Percentiles rank a stretch among this genome's conserved stretches.
phyloP scores from a whole-genome alignment of 2,797 vertebrate species.

The Chromobotia macracanthus region DNA sequence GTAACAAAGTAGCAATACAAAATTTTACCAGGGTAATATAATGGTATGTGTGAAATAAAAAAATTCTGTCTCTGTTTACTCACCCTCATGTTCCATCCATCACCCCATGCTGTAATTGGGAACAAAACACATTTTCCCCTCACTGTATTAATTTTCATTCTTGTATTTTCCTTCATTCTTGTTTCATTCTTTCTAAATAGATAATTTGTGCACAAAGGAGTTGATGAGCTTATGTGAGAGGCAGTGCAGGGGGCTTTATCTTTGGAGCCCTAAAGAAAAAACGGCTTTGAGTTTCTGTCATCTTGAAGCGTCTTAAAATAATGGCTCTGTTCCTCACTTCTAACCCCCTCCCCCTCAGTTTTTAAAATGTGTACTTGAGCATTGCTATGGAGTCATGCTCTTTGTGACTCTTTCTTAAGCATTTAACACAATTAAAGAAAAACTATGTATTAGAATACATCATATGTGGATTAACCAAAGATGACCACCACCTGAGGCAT shows the following conservation, averaged over 20 bases:
- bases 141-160: not conserved
- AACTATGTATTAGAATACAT: not conserved
- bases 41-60: not conserved
- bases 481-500: too few species aligned
- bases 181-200: not conserved
- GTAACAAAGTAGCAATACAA: not conserved
- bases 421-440: slow-evolving; percentile 16
- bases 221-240: slow-evolving; percentile 1
- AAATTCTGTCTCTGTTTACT: not conserved
- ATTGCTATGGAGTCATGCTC: not conserved
- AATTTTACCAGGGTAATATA: not conserved
- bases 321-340: not conserved
- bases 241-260: not conserved
- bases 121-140: not conserved
- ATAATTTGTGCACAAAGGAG: not conserved
- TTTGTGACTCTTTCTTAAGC: not conserved
- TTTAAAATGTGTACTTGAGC: not conserved
- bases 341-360: not conserved
- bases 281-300: slow-evolving; percentile 9
- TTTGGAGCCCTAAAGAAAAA: not conserved
- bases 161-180: not conserved
- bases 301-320: not conserved
- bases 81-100: not conserved
- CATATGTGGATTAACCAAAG: not conserved
- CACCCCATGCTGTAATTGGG: not conserved